Evolutionary conservation across 2,797 vertebrate genomes (phyloP), one percentile per base, ranked within the genome.

Genomic region (Labeo calbasu): DNA sequence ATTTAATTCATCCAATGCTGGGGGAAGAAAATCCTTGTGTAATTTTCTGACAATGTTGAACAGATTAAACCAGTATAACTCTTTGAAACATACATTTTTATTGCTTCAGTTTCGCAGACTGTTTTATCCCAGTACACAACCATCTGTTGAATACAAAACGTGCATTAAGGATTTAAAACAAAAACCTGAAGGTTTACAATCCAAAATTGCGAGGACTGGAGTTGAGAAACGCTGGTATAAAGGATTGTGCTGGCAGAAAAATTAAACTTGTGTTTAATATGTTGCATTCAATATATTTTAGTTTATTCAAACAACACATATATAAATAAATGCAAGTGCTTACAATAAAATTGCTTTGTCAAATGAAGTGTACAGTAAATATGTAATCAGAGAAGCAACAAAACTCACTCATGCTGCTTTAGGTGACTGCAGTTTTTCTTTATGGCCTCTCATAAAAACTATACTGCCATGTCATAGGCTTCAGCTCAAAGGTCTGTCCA

Each of bases 1-100:
- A 78, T 46, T 3, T 3, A 28, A 78, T 86, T 36, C 2, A 1
- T 68, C 81, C 85, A 73, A 75, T 4, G 12, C 15, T 17, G 51
- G 36, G 48, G 23, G 70, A 73, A 17, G 7, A 32, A 73, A 7
- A 3, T 48, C 1, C 2, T 15, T 25, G 43, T 25, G 1, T 2
- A 71, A 23, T 71, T 13, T 6, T 65, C 28, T 65, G 61, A 32
- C 25, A 15, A 63, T 25, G 23, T 7, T 28, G 13, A 63, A 63
- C 59, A 63, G 23, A 25, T 25, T 28, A 28, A 25, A 5, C 13
- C 59, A 63, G 3, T 59, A 59, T 23, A 59, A 11, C n/a, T 63
- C n/a, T 63, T 63, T 63, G 57, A 53, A 2, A 19, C 17, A 2
- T 53, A 7, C 0, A n/a, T 55, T 19, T 21, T 53, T 53, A 53